A percentile compares a stretch with the other conserved stretches of the same genome.
These are phyloP conservation scores for Chanos chanos DNA, from an alignment of 2,797 vertebrate genomes.

Conservation along the genomic window DNA sequence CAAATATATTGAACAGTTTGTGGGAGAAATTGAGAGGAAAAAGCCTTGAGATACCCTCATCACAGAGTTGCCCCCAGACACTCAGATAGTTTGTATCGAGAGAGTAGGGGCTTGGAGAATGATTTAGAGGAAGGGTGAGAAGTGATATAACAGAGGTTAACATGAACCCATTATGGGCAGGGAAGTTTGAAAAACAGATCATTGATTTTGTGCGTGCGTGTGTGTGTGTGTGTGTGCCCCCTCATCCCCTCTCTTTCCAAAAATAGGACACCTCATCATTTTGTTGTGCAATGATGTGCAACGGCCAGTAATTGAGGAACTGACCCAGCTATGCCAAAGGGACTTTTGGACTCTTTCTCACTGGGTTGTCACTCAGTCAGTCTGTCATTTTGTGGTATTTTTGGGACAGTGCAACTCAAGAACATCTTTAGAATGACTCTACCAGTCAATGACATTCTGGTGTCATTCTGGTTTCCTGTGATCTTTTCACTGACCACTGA, in stretches of 20 bases:
- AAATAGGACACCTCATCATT: conserved; percentile 6
- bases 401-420: neutral
- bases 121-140: neutral
- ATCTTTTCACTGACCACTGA: no score
- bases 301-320: conserved; percentile 13
- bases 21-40: no score
- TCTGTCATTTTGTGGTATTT: conserved; percentile 3
- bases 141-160: conserved; percentile 14
- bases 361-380: neutral
- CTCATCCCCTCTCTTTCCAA: neutral
- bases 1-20: no score
- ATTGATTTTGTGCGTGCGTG: conserved; percentile 9
- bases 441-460: no score
- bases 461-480: no score
- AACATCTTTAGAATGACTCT: no score
- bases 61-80: no score
- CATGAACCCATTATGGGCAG: neutral
- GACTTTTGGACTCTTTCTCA: neutral
- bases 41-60: no score
- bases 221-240: neutral
- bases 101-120: neutral
- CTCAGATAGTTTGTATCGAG: no score
- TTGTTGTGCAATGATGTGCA: conserved; percentile 21
- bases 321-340: conserved; percentile 1
- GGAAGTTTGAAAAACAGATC: neutral